Percentiles rank a stretch among this genome's conserved stretches.
Evolutionary conservation across 1,140 invertebrate genomes (phyloP).

Genomic region (Laupala kohalensis): DNA sequence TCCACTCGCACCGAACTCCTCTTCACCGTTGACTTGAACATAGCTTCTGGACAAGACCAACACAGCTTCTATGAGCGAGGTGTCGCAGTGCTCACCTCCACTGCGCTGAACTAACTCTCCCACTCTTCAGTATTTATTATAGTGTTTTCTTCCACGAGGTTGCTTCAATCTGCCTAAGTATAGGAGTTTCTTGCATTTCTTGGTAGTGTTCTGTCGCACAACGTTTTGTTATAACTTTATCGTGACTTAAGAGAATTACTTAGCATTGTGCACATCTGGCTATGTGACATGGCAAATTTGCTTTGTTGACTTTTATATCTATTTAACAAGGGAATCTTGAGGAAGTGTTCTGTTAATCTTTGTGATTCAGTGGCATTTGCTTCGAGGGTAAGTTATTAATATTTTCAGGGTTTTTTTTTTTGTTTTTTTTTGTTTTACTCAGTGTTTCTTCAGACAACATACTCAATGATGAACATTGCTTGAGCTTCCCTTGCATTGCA

Average conservation of each 20-base stretch:
- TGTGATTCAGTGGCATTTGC: background rate
- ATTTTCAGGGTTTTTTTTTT: no score
- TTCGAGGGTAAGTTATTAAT: background rate
- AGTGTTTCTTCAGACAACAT: no score
- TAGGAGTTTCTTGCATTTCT: background rate
- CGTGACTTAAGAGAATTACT: background rate
- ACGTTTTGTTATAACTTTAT: background rate
- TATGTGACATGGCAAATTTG: background rate
- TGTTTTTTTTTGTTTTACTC: no score
- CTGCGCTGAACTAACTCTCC: constrained; percentile 60
- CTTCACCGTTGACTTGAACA: constrained; percentile 89
- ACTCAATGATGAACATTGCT: no score
- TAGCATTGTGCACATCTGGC: background rate
- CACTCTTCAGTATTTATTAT: background rate
- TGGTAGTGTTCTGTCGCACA: background rate
- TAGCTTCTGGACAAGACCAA: constrained; percentile 71
- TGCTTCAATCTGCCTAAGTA: no score
- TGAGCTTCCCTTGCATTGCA: background rate
- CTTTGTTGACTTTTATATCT: background rate
- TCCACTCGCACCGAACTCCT: constrained; percentile 86
- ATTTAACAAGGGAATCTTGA: background rate
- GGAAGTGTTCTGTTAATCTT: background rate
- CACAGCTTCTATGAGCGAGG: constrained; percentile 95
- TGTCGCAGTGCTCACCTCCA: constrained; percentile 84
- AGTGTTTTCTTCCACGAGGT: no score